Base-by-base conservation (phyloP, 2,888 invertebrate species). In the Anoplius nigerrimus region DNA sequence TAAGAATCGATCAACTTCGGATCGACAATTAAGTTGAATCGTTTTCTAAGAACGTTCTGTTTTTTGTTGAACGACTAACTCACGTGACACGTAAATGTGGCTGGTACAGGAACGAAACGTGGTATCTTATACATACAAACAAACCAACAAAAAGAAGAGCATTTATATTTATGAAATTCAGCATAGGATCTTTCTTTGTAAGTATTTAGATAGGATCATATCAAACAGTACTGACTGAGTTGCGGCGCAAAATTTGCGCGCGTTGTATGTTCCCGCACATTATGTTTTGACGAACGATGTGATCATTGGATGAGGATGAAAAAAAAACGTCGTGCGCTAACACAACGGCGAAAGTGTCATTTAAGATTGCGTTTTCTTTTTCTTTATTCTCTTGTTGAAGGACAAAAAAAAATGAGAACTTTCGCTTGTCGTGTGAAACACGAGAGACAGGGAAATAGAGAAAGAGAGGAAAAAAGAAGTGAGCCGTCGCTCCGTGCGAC, bases 71-170 rank as follows among this genome's bases (percentile, higher is more conserved):
- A 34, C 34, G 4, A 8, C 34, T 11, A 11, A 34, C 8, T 48
- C 48, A 8, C 61, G 56, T 60, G 54, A 67, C 52, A 52, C 66
- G 72, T 72, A 68, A 72, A 75, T 71, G 74, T 74, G 72, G 68
- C 71, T 76, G 76, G 71, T 76, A 68, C 72, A 68, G 62, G 66
- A 68, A 71, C 74, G 66, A 66, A 71, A 53, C 60, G 56, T 62
- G 61, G 66, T 51, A 62, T 61, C 21, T 53, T 22, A 24, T n/a
- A 53, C 8, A 53, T 8, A 34, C 34, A 34, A 34, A 34, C 34
- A 34, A 34, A 34, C 34, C 6, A 34, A 34, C 8, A 46, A 18
- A 21, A 53, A 53, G 21, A 21, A 22, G 53, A 53, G 53, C 22
- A 53, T 53, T 53, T 53, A n/a, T 53, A 53, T 48, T 48, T 48